Conservation (phyloP, 2,888 invertebrate genomes). For the Parnassius smintheus region DNA sequence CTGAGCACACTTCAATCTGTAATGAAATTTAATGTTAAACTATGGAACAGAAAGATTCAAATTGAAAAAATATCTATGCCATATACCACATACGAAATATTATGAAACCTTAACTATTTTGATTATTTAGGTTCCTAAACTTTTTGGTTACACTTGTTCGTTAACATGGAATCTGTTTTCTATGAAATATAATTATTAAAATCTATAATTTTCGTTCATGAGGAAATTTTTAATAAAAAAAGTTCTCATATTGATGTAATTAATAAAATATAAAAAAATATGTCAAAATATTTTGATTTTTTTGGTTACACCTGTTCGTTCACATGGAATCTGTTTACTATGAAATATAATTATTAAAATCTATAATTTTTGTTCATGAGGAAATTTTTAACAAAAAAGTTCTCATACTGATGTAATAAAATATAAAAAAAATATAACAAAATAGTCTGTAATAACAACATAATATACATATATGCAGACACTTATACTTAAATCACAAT, state of each 20-base stretch:
- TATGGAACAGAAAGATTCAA: no score
- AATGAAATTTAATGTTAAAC: no score
- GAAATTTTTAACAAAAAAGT: not conserved
- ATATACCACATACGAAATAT: no score
- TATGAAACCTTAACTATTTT: no score
- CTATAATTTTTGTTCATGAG: not conserved
- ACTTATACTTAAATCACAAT: conserved; percentile 47
- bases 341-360: not conserved
- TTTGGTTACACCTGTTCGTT: no score
- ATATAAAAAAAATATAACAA: conserved; percentile 24
- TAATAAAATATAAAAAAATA: conserved; percentile 25
- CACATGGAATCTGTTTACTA: no score
- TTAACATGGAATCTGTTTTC: no score
- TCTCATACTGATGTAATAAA: conserved; percentile 16
- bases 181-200: not conserved
- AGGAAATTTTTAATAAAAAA: not conserved
- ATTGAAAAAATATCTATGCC: no score
- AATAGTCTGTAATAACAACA: conserved; percentile 17
- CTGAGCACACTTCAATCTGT: conserved; percentile 56
- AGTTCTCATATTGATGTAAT: conserved; percentile 7
- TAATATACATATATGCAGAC: conserved; percentile 21
- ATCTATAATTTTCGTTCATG: not conserved
- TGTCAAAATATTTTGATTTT: no score
- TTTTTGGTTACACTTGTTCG: no score
- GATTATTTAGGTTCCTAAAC: no score